Evolutionary conservation across 2,113 vertebrate species (phyloP), one percentile per base, ranked within the genome.

Genomic region (Sakesphorus luctuosus): DNA sequence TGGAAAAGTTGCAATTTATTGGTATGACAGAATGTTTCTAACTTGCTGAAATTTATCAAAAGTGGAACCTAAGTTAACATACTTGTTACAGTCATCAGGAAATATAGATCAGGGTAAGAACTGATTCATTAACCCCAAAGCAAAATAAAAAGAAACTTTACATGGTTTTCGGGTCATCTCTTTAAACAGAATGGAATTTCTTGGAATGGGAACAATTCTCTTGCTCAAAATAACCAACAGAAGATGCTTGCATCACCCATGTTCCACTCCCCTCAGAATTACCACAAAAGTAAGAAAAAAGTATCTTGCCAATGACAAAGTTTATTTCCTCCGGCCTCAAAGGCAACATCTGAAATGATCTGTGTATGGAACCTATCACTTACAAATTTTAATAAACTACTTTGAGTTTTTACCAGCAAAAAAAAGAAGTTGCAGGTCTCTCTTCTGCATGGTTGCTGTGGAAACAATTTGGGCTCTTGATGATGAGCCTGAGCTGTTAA

Each of bases 361-460:
- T 71, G 72, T 86, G 75, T 47, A 84, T 5, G 6, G 55, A 96
- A 96, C 77, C 25, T 47, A 73, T 31, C 58, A 89, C 73, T 96
- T 85, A 43, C 7, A 94, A 86, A 43, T 89, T 95, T 96, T 95
- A 90, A 88, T 87, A 94, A 61, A 87, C 24, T 62, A 92, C 78
- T 85, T 71, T 69, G 87, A 77, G 50, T 89, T 97, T 95, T 96
- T 79, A 91, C 28, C 86, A 95, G 82, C 77, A 93, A 81, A 93
- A 89, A 90, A 90, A 89, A 84, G 53, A 93, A 94, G 74, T 78
- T 94, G 80, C 55, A 87, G 90, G 23, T 71, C 89, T 79, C 76
- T 89, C 81, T 96, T 93, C 83, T 94, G 86, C 50, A 78, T 35
- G 47, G 98, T 98, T 98, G 95, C 97, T 97, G 96, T 96, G 97